Evolutionary conservation across 2,888 invertebrate genomes (phyloP), one percentile per base, ranked within the genome.

Genomic region (Xestobium rufovillosum): DNA sequence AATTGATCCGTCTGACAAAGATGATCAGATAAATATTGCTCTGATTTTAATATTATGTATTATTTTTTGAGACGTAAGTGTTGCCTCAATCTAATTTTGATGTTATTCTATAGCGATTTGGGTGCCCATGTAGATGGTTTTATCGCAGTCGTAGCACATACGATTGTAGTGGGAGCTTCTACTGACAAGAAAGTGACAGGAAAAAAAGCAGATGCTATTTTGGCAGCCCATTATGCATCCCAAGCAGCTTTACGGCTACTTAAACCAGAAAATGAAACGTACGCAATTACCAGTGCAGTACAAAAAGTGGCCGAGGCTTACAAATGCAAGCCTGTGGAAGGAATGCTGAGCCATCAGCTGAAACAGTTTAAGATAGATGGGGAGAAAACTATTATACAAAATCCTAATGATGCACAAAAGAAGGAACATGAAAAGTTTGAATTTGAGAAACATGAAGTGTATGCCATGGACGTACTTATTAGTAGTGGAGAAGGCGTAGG

Each of bases 91-190:
- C 32, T 38, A 33, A 40, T 35, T 33, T 35, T 45, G 44, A 46
- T 45, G 49, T 49, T 49, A 36, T 46, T 42, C n/a, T 19, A 8
- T 19, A 91, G 91, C 65, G 97, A 99, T 69, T 72, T 99, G 60
- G 98, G 98, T 49, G 94, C 92, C 44, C 97, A 98, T 62, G 85
- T 98, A 59, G 98, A 98, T 76, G 98, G 98, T 23, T 97, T 94
- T 62, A 92, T 96, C 57, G 96, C 97, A 32, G 95, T 97, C 33
- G 95, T 90, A 36, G 98, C 97, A 15, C 97, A 98, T 65, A 94
- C 96, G 3, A 71, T 96, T 45, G 80, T 90, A 36, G 80, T 98
- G 52, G 94, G 92, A 32, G 82, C 85, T 27, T 71, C 77, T 13
- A 64, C 68, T 48, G 81, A 81, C 42, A 74, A 76, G 33, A 84